Evolutionary conservation across 2,888 invertebrate species (phyloP).

Genomic region (Lordiphosa andalusiaca): DNA sequence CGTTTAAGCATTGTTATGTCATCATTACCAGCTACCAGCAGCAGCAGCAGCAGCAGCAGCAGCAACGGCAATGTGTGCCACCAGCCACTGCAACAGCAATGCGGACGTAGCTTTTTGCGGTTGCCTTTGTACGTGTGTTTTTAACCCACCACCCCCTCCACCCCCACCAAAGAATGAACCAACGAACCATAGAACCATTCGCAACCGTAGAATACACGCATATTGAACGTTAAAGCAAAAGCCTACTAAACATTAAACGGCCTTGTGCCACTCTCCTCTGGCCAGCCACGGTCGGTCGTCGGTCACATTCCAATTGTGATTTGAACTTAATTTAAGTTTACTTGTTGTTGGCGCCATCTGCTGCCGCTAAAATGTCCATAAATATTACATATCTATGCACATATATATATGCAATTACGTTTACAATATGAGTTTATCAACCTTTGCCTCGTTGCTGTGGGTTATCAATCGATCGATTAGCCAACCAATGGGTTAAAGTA

Average conservation of each 20-base stretch:
- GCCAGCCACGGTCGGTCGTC: neutral
- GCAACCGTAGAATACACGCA: too few relatives aligned
- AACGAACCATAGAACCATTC: neutral
- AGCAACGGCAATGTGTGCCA: constrained; percentile 38
- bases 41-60: constrained; percentile 19
- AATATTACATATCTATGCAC: constrained; percentile 58
- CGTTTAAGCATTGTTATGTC: constrained; percentile 73
- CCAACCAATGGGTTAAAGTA: constrained; percentile 60
- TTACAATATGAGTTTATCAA: constrained; percentile 65
- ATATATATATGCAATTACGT: constrained; percentile 54
- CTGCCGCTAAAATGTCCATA: constrained; percentile 29
- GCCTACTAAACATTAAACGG: constrained; percentile 51
- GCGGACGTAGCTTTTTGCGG: constrained; percentile 36
- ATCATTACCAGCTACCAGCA: constrained; percentile 62
- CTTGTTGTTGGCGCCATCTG: neutral
- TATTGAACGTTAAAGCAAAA: constrained; percentile 9
- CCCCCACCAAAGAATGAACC: neutral
- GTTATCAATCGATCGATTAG: constrained; percentile 73
- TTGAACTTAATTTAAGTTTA: neutral
- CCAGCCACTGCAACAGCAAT: constrained; percentile 34
- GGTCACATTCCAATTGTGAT: neutral
- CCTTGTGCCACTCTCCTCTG: constrained; percentile 53
- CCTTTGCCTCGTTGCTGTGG: constrained; percentile 53
- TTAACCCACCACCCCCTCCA: neutral
- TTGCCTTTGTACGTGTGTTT: constrained; percentile 31